Evolutionary conservation across 2,797 vertebrate species (phyloP).

Genomic region (Macroramphosus scolopax): DNA sequence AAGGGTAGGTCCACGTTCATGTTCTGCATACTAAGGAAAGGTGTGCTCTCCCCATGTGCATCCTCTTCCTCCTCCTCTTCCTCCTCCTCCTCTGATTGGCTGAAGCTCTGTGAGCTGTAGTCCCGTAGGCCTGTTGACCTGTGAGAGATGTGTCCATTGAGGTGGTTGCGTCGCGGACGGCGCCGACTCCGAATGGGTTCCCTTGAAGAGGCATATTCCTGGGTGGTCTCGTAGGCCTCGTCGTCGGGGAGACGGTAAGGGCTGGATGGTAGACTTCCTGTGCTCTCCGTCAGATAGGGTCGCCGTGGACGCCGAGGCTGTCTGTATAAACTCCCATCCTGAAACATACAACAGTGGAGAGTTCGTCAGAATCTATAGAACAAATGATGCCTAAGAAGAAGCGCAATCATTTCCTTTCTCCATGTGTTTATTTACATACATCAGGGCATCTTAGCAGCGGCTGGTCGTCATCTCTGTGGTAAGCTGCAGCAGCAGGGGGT

Average conservation of each 20-base stretch:
- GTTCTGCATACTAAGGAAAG: conserved; percentile 94
- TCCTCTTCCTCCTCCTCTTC: conserved; percentile 85
- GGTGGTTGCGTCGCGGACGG: conserved; percentile 85
- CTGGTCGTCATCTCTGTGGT: conserved; percentile 89
- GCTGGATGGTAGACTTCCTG: conserved; percentile 92
- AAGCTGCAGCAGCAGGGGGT: conserved; percentile 83
- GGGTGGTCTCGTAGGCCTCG: conserved; percentile 95
- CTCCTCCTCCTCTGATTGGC: conserved; percentile 91
- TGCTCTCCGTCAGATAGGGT: conserved; percentile 89
- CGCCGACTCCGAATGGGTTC: conserved; percentile 90
- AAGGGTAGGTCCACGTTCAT: conserved; percentile 83
- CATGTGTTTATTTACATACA: conserved; percentile 43
- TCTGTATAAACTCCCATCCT: conserved; percentile 73
- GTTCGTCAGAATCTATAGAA: no score
- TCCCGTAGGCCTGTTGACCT: conserved; percentile 84
- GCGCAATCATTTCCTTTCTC: no score
- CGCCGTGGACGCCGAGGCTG: conserved; percentile 84
- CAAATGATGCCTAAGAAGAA: no score
- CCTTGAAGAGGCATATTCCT: conserved; percentile 90
- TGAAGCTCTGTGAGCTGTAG: conserved; percentile 92
- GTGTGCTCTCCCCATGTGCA: conserved; percentile 89
- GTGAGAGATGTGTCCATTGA: conserved; percentile 89
- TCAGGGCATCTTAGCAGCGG: conserved; percentile 87
- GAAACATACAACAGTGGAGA: conserved; percentile 7
- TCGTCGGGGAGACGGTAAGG: conserved; percentile 92